phyloP scores from a whole-genome alignment of 2,113 vertebrate genomes.

The Sebastes schlegelii region DNA sequence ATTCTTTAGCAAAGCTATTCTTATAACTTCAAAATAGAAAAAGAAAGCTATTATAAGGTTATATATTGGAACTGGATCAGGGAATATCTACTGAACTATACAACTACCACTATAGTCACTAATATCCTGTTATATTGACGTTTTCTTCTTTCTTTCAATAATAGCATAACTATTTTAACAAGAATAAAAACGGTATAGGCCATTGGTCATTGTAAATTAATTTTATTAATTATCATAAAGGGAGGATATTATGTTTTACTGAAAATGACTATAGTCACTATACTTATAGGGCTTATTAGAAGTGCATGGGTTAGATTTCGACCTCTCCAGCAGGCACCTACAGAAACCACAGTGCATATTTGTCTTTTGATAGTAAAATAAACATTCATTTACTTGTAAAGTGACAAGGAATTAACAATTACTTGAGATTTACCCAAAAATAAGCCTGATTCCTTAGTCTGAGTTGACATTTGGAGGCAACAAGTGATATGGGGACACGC shows the following conservation, averaged over 20 bases:
- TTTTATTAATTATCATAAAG: not conserved
- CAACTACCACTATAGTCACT: no score
- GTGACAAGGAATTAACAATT: not conserved
- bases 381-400: slow-evolving; percentile 8
- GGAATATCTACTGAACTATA: no score
- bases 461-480: not conserved
- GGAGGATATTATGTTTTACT: not conserved
- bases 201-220: not conserved
- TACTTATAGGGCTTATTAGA: not conserved
- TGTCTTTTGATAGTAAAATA: slow-evolving; percentile 26
- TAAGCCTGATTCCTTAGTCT: not conserved
- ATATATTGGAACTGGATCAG: no score
- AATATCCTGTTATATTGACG: no score
- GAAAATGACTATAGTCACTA: not conserved
- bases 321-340: not conserved
- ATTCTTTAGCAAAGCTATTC: no score
- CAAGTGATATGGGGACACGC: not conserved
- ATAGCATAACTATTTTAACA: no score
- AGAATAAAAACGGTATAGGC: no score
- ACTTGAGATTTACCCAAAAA: not conserved
- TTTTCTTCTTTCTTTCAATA: no score
- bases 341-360: slow-evolving; percentile 7
- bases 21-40: no score
- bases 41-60: no score
- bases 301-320: not conserved